These are phyloP conservation scores for Drosophila pandora DNA, from an alignment of 1,140 invertebrate species.

Conservation along the genomic window DNA sequence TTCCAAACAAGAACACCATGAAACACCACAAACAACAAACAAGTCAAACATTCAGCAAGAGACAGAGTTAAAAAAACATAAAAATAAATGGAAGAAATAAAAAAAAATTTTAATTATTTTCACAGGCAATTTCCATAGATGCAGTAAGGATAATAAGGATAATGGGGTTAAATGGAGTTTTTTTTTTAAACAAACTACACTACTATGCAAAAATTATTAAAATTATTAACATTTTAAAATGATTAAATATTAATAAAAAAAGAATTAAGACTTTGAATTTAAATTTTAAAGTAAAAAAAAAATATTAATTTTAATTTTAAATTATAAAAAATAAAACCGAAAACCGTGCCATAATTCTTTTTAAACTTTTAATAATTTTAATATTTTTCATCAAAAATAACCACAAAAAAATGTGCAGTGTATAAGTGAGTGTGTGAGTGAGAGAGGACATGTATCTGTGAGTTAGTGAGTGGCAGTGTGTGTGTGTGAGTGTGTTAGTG, in stretches of 20 bases:
- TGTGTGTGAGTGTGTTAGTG: background rate
- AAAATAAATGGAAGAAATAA: slow-evolving; percentile 49
- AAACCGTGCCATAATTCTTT: background rate
- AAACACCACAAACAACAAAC: slow-evolving; percentile 81
- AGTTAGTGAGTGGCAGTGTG: background rate
- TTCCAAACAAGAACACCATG: slow-evolving; percentile 56
- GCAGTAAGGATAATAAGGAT: background rate
- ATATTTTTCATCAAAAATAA: background rate
- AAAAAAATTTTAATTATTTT: slow-evolving; percentile 66
- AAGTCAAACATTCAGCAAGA: slow-evolving; percentile 79
- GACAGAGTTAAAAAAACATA: slow-evolving; percentile 57
- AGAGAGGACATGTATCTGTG: background rate
- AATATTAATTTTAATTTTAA: too few species aligned
- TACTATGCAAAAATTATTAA: background rate
- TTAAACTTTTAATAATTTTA: background rate
- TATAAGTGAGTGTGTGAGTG: background rate
- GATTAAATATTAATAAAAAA: too few species aligned
- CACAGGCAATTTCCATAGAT: slow-evolving; percentile 17
- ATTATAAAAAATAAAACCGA: background rate
- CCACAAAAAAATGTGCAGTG: background rate
- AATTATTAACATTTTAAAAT: background rate
- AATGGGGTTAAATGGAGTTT: background rate
- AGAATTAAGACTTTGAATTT: too few species aligned
- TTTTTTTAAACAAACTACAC: background rate
- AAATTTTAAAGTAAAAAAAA: background rate